Percentiles rank a stretch among this genome's conserved stretches.
phyloP scores from a whole-genome alignment of 92 coral and sea anemone genomes.

The Parazoanthus swiftii region DNA sequence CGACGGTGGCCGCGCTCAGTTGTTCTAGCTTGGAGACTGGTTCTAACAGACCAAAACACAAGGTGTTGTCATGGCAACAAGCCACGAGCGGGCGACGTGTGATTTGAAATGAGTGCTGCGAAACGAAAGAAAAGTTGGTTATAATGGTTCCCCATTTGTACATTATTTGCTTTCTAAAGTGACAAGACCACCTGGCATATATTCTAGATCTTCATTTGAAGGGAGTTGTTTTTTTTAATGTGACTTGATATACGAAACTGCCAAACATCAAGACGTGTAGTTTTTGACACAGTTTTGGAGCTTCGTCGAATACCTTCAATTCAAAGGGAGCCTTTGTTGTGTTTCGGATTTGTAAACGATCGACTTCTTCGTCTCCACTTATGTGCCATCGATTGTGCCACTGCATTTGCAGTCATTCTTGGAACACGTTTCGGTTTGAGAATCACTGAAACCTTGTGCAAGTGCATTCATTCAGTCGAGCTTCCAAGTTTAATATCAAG shows the following conservation, averaged over 20 bases:
- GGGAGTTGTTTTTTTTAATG: neutral
- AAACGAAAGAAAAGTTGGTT: slow-evolving; percentile 54
- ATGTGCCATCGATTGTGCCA: neutral
- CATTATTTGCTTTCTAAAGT: slow-evolving; percentile 22
- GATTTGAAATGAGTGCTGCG: slow-evolving; percentile 56
- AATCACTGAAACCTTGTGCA: neutral
- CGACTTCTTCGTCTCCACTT: neutral
- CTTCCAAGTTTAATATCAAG: neutral
- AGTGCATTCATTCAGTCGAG: neutral
- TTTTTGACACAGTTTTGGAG: neutral
- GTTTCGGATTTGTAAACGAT: slow-evolving; percentile 13
- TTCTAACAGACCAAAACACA: slow-evolving; percentile 63
- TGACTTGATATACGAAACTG: neutral
- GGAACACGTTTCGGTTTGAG: neutral
- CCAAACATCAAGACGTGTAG: neutral
- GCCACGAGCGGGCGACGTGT: slow-evolving; percentile 67
- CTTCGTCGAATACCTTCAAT: neutral
- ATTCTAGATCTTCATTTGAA: neutral
- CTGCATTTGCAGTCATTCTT: neutral
- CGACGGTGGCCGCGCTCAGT: neutral
- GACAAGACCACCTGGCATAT: neutral
- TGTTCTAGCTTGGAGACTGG: slow-evolving; percentile 51
- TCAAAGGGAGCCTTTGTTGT: neutral
- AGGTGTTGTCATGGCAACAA: slow-evolving; percentile 68
- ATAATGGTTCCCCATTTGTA: slow-evolving; percentile 30